Conservation (phyloP, 2,888 invertebrate species). For the Pinctada fucata region DNA sequence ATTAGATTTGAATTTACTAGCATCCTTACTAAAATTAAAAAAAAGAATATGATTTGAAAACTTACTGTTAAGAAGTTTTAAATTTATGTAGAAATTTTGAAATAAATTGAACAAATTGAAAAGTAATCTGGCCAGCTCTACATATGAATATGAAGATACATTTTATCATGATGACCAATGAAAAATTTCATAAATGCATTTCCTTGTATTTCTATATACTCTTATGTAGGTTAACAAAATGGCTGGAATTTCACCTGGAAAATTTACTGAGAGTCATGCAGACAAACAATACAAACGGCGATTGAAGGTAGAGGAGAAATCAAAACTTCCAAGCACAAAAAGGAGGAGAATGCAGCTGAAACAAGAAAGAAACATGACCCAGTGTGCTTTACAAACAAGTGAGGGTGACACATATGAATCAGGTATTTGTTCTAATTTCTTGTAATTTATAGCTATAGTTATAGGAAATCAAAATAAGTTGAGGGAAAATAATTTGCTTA, state of each 20-base stretch:
- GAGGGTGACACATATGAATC: constrained; percentile 30
- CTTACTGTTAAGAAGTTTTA: too few species aligned
- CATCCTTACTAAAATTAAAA: too few species aligned
- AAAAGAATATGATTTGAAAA: too few species aligned
- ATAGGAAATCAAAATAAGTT: not conserved
- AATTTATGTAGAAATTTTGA: too few species aligned
- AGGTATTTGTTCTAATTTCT: constrained; percentile 24
- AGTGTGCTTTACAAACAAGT: constrained; percentile 19
- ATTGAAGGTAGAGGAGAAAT: not conserved
- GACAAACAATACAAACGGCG: constrained; percentile 20
- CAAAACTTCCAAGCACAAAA: constrained; percentile 24
- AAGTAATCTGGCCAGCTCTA: not conserved
- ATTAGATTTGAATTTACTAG: too few species aligned
- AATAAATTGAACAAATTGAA: not conserved
- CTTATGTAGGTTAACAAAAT: not conserved
- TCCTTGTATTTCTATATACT: not conserved
- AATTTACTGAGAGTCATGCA: constrained; percentile 18
- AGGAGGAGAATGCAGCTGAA: constrained; percentile 22
- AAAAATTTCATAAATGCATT: not conserved
- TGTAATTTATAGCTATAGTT: not conserved
- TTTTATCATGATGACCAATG: not conserved
- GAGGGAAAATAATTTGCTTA: too few species aligned
- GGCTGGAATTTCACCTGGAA: constrained; percentile 22
- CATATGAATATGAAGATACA: not conserved
- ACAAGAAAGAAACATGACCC: constrained; percentile 23